These are phyloP conservation scores for Gallirallus australis DNA, from an alignment of 2,797 vertebrate species.

Conservation along the genomic window DNA sequence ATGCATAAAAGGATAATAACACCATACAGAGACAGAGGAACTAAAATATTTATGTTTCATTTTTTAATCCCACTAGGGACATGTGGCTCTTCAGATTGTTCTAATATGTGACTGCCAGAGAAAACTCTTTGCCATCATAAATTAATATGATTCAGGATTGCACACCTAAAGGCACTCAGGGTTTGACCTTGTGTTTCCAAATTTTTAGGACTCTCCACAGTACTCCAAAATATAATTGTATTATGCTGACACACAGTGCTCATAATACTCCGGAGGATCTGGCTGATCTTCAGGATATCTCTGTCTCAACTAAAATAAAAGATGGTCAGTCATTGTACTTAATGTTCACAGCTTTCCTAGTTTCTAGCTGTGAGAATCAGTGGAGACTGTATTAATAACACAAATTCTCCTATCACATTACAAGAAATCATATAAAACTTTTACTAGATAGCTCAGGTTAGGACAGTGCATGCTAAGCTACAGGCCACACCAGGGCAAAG, in stretches of 20 bases:
- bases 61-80: constrained; percentile 47
- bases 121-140: constrained; percentile 4
- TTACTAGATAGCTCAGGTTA: neutral
- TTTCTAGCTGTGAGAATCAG: neutral
- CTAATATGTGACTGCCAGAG: constrained; percentile 33
- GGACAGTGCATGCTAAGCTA: neutral
- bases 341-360: neutral
- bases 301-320: constrained; percentile 51
- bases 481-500: neutral
- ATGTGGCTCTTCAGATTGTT: constrained; percentile 9
- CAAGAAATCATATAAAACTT: constrained; percentile 1
- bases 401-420: neutral
- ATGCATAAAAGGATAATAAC: constrained; percentile 15
- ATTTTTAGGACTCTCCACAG: constrained; percentile 54
- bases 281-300: constrained; percentile 18
- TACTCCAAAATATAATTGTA: constrained; percentile 33
- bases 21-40: neutral
- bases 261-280: constrained; percentile 17
- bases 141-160: neutral
- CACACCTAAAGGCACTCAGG: constrained; percentile 19
- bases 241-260: constrained; percentile 51
- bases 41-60: constrained; percentile 56
- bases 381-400: neutral
- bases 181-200: constrained; percentile 57
- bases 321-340: neutral